Percentiles rank a stretch among this genome's conserved stretches.
These are phyloP conservation scores for Buathra laborator DNA, from an alignment of 2,888 invertebrate genomes.

Conservation along the genomic window DNA sequence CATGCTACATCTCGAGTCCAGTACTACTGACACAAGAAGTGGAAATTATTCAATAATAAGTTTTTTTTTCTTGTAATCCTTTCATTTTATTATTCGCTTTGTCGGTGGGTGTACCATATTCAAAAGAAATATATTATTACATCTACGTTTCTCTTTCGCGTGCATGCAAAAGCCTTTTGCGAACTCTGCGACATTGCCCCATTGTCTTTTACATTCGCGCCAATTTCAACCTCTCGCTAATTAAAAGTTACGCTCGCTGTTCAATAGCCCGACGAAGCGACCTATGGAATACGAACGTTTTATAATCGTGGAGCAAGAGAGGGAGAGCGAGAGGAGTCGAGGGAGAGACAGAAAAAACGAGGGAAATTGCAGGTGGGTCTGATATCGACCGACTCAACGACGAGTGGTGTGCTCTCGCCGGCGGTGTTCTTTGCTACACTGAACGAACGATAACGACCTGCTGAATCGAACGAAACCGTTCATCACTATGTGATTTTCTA, in stretches of 20 bases:
- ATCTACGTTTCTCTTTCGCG: constrained; percentile 4
- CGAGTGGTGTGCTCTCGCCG: constrained; percentile 47
- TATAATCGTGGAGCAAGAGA: constrained; percentile 35
- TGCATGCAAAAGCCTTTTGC: constrained; percentile 22
- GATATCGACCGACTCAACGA: constrained; percentile 62
- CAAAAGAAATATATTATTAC: background rate
- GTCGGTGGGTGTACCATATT: background rate
- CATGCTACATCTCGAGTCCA: background rate
- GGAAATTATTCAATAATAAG: background rate
- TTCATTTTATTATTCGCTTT: constrained; percentile 4
- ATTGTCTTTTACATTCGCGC: constrained; percentile 56
- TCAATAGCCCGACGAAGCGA: constrained; percentile 41
- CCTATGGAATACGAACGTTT: constrained; percentile 47
- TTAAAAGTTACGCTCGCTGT: constrained; percentile 61
- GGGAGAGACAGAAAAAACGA: constrained; percentile 17
- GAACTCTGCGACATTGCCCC: constrained; percentile 17
- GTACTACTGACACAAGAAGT: background rate
- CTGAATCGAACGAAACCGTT: constrained; percentile 50
- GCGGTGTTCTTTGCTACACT: constrained; percentile 18
- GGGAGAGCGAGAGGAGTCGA: background rate
- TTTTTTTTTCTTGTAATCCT: background rate
- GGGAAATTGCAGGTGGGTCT: constrained; percentile 30
- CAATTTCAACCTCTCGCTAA: constrained; percentile 59
- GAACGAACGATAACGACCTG: constrained; percentile 33
- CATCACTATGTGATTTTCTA: background rate